Base-by-base conservation (phyloP, 2,797 vertebrate species). In the Gila robusta region DNA sequence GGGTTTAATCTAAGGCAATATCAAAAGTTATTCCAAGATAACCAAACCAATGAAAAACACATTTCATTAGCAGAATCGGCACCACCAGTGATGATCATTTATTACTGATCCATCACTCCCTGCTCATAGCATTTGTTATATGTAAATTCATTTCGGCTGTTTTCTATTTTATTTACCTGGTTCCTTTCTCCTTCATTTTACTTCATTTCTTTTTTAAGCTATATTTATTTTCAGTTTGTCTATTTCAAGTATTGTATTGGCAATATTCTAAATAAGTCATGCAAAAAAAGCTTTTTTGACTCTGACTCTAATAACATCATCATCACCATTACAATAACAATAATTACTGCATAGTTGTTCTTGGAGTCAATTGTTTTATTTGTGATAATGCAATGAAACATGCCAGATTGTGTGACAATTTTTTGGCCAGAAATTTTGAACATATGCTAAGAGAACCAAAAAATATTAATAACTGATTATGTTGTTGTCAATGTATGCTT, bases 1-100 rank as follows among this genome's bases (percentile, higher is more conserved):
- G 21, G 77, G 79, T 84, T 49, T 84, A 83, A 72, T 72, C 37
- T 70, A 35, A 80, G 35, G 37, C 12, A 37, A 52, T 37, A 17
- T 56, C 5, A 49, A 49, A 74, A 11, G 5, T 32, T 44, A 10
- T 49, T 17, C 6, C 39, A n/a, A 71, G 9, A n/a, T 14, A 4
- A 17, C 23, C n/a, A 49, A 73, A 28, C 14, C 16, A n/a, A 16
- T 72, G 16, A 47, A 72, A 70, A 47, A 19, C 4, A 32, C 4
- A 5, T 6, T 49, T 32, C 8, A 21, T 74, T 6, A 5, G 14
- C 47, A 49, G 14, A 49, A 16, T 49, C 5, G 3, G 26, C 5
- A 47, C 16, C 28, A 44, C 47, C 32, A 8, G 62, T 44, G 7
- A 67, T 52, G 64, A 35, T 76, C 5, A 37, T 76, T 76, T 54